Percentiles rank a stretch among this genome's conserved stretches.
Conservation (phyloP, 2,113 vertebrate genomes). For the Theristicus caerulescens region DNA sequence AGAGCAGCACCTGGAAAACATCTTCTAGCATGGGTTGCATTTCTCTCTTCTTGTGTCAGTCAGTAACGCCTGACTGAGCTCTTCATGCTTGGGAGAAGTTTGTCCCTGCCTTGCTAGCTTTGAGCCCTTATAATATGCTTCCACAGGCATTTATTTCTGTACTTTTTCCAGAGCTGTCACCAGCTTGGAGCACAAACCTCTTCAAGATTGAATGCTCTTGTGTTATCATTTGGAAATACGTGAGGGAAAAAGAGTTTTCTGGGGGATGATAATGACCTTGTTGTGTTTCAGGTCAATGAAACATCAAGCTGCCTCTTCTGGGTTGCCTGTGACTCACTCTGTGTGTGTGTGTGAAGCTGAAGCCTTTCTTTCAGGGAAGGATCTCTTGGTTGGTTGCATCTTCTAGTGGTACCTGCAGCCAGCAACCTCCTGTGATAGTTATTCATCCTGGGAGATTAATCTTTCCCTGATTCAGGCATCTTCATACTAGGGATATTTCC, state of each 20-base stretch:
- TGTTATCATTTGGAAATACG: not conserved
- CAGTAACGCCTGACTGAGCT: not conserved
- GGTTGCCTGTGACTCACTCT: not conserved
- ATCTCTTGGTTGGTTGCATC: not conserved
- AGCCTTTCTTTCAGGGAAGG: not conserved
- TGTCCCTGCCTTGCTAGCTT: not conserved
- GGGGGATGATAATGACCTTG: not conserved
- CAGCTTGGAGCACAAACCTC: not conserved
- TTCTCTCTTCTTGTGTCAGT: not conserved
- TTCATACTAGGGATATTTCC: not conserved
- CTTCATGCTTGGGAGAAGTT: not conserved
- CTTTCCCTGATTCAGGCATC: not conserved
- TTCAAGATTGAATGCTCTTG: not conserved
- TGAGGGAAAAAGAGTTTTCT: not conserved
- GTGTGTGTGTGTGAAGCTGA: not conserved
- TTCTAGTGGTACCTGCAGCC: not conserved
- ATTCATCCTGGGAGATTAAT: not conserved
- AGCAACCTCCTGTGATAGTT: not conserved
- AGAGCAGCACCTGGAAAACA: not conserved
- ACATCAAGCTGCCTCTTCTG: not conserved
- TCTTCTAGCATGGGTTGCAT: not conserved
- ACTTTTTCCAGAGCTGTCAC: not conserved
- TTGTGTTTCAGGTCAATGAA: not conserved
- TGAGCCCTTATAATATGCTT: not conserved
- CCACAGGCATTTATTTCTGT: not conserved